These are phyloP conservation scores for Acanthurus leucopareius DNA, from an alignment of 2,797 vertebrate species.

Conservation along the genomic window DNA sequence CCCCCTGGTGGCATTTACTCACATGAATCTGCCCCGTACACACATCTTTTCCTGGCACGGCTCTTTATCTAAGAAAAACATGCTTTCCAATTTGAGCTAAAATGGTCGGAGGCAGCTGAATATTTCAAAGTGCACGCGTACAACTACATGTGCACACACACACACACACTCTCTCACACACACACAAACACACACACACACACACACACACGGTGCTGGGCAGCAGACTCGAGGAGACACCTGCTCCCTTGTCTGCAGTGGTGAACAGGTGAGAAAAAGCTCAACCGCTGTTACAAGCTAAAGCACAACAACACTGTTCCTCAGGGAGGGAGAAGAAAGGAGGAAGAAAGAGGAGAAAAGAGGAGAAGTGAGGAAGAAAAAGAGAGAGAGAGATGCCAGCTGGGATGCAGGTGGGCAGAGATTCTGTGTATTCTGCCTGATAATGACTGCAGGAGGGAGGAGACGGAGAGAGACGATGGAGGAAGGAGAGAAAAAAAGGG, in stretches of 20 bases:
- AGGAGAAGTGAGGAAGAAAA: neutral
- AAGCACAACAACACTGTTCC: slow-evolving; percentile 62
- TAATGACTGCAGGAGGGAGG: slow-evolving; percentile 36
- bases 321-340: slow-evolving; percentile 39
- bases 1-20: too few relatives aligned
- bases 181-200: neutral
- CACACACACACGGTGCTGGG: neutral
- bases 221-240: slow-evolving; percentile 59
- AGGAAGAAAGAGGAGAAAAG: neutral
- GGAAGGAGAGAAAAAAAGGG: neutral
- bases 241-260: slow-evolving; percentile 72
- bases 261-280: slow-evolving; percentile 73
- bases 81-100: slow-evolving; percentile 25
- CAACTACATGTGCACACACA: too few relatives aligned
- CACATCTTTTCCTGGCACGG: slow-evolving; percentile 11
- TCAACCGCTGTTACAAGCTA: slow-evolving; percentile 65
- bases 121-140: slow-evolving; percentile 19
- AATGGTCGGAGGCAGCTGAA: slow-evolving; percentile 28
- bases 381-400: slow-evolving; percentile 46
- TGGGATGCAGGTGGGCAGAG: slow-evolving; percentile 60
- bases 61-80: slow-evolving; percentile 37
- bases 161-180: neutral
- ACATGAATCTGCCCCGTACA: neutral
- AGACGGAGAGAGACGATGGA: slow-evolving; percentile 8
- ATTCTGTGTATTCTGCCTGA: slow-evolving; percentile 41